Base-by-base conservation (phyloP, 2,888 invertebrate genomes). In the Caenorhabditis angaria region DNA sequence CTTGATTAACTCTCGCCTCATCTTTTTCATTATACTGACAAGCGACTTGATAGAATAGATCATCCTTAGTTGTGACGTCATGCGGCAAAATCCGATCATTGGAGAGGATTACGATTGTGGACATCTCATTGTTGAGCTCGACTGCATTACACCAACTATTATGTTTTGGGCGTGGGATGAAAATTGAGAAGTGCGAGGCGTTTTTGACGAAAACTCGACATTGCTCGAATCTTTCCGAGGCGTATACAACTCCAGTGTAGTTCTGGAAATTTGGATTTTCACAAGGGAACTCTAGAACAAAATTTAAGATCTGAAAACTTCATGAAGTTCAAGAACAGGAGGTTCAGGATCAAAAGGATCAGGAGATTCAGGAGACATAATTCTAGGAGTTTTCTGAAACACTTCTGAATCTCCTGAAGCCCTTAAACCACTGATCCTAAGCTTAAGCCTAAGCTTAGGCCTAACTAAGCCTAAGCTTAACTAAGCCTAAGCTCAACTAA, bases 21-120 rank as follows among this genome's bases (percentile, higher is more conserved):
- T 80, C 70, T n/a, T 69, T 62, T 29, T 57, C 63, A 50, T 68
- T 66, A 64, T 73, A 75, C 27, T 72, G 60, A 53, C 75, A 77
- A 2, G 78, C 65, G 24, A 75, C 68, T 51, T 79, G 73, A 54
- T 75, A 76, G 57, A 66, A 63, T 6, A 87, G 71, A 62, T 87
- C 87, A 61, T 85, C 81, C 60, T 82, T 84, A 20, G 87, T 87
- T n/a, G 86, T 87, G 5, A 87, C 81, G 68, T 87, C 85, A 27
- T 78, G 81, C 2, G 87, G 87, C 22, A 82, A 54, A n/a, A 86
- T 83, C 14, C 80, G 71, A 59, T 87, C 87, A 60, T 85, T 83
- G 12, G 84, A 83, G 60, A 87, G 69, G 20, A 87, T 84, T 25
- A 87, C 53, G 6, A 87, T 80, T 14, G 78, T 81, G 4, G 82